Conservation (phyloP, 1,140 invertebrate genomes). For the Pomacea maculata region DNA sequence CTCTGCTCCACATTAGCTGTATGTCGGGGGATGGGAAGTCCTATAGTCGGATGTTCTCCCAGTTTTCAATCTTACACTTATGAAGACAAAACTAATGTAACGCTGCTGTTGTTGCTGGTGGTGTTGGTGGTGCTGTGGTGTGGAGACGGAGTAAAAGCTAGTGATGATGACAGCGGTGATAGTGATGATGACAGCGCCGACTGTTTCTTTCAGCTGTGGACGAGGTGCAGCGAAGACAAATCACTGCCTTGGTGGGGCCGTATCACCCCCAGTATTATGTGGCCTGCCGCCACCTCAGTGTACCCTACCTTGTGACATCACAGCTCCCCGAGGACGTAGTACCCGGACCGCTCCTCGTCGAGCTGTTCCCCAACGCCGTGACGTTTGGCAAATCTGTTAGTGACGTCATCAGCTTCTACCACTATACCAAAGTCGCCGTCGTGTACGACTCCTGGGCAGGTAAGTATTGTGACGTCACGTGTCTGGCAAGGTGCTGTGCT, state of each 20-base stretch:
- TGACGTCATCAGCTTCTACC: slow-evolving; percentile 46
- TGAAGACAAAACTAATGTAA: too few species aligned
- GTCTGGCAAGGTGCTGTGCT: not conserved
- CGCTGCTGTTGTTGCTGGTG: too few species aligned
- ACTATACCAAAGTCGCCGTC: slow-evolving; percentile 37
- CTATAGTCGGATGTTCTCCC: too few species aligned
- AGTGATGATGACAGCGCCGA: too few species aligned
- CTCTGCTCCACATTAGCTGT: too few species aligned
- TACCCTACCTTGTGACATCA: slow-evolving; percentile 50
- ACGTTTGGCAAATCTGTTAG: slow-evolving; percentile 34
- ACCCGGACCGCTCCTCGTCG: slow-evolving; percentile 36
- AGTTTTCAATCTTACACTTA: too few species aligned
- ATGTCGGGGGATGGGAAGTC: too few species aligned
- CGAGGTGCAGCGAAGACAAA: slow-evolving; percentile 15
- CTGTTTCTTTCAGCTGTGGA: slow-evolving; percentile 17
- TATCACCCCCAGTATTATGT: slow-evolving; percentile 39
- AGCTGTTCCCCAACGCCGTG: slow-evolving; percentile 41
- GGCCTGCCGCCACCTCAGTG: slow-evolving; percentile 37
- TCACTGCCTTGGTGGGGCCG: slow-evolving; percentile 42
- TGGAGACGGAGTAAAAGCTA: too few species aligned
- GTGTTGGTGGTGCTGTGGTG: too few species aligned
- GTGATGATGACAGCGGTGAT: too few species aligned
- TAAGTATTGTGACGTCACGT: slow-evolving; percentile 10
- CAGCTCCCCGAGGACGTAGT: slow-evolving; percentile 31
- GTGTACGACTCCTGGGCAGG: slow-evolving; percentile 47